Evolutionary conservation across 1,140 invertebrate species (phyloP), one percentile per base, ranked within the genome.

Genomic region (Platorchestia sp.): DNA sequence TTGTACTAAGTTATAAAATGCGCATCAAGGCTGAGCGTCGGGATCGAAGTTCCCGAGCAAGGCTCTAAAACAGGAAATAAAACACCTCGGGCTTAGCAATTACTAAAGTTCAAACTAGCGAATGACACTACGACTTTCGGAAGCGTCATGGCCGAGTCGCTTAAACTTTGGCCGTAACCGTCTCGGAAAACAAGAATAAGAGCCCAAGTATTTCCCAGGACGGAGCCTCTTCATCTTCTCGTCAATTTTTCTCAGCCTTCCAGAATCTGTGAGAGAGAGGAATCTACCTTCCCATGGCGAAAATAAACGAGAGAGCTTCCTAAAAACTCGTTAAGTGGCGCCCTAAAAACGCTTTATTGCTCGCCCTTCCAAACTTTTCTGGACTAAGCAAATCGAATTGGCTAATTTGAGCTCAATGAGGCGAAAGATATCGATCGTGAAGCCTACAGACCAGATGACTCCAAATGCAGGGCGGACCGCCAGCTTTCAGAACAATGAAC

Each of bases 281-380:
- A 93, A 93, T 93, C 45, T 45, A 93, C 91, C 91, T 93, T 93
- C 40, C 91, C 45, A 19, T 14, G 91, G 44, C 91, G 44, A 7
- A 44, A 45, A 93, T 93, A 93, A 93, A 93, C 91, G 91, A 45
- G 43, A 47, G 43, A 6, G 45, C 6, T 89, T 47, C 91, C 91
- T 93, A 93, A 93, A 93, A 93, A 93, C 91, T 93, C 91, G 44
- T 93, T 93, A 93, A 93, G 45, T 40, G 45, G 44, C 91, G 43
- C 91, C 91, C 91, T 93, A 93, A 93, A 93, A 93, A 93, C 91
- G 91, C 91, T 93, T 93, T 93, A 93, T 93, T 93, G 91, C 91
- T 93, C 91, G 45, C 91, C 91, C 45, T 93, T 93, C 91, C 47
- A 44, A 93, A 93, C 43, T 93, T 93, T 93, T 93, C 41, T 44